Conservation (phyloP, 2,113 vertebrate species). For the Phalacrocorax aristotelis region DNA sequence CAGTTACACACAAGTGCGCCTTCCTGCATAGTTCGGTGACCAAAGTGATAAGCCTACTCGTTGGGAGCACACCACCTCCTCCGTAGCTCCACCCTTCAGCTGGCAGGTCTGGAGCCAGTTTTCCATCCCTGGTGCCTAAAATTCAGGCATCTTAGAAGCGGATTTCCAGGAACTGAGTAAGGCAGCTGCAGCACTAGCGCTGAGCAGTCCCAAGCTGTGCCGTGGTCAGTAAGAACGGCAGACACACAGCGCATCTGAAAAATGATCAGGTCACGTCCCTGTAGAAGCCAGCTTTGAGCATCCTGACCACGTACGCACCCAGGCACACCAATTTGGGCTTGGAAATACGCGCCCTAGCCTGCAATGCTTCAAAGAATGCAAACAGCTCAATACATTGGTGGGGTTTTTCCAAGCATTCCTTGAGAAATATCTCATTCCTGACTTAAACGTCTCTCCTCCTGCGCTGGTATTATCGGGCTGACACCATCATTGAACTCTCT, state of each 20-base stretch:
- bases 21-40: not conserved
- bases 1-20: not conserved
- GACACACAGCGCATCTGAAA: not conserved
- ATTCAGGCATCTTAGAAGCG: not conserved
- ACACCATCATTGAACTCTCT: not conserved
- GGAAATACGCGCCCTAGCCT: not conserved
- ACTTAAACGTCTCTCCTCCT: not conserved
- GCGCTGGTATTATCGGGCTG: not conserved
- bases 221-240: not conserved
- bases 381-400: not conserved
- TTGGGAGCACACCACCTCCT: not conserved
- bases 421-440: not conserved
- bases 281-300: not conserved
- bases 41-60: not conserved
- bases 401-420: not conserved
- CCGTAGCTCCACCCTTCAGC: fast-evolving
- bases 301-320: not conserved
- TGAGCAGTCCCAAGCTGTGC: not conserved
- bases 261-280: not conserved
- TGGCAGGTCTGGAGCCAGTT: not conserved
- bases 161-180: not conserved
- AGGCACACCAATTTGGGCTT: not conserved
- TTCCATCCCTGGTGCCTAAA: not conserved
- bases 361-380: not conserved
- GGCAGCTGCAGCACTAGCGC: not conserved